These are phyloP conservation scores for Oxytorus armatus DNA, from an alignment of 2,888 invertebrate species.

Conservation along the genomic window DNA sequence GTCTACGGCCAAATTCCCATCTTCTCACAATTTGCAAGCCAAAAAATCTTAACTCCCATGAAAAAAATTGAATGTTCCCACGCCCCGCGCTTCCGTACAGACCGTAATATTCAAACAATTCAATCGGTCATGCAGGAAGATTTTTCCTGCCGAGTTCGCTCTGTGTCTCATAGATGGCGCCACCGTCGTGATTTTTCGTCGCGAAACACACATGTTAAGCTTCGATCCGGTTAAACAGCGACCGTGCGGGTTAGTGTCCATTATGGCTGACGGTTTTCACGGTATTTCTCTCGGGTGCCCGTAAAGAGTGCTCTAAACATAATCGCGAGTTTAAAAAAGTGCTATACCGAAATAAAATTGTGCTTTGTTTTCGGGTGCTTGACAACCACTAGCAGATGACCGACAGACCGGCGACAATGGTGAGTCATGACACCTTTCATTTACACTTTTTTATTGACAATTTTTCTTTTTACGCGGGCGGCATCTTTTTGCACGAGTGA, in stretches of 20 bases:
- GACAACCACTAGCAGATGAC: conserved; percentile 71
- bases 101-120: background rate
- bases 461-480: conserved; percentile 42
- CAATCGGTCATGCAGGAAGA: too few relatives aligned
- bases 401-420: conserved; percentile 75
- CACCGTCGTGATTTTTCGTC: conserved; percentile 35
- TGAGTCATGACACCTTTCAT: conserved; percentile 75
- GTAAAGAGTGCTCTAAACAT: conserved; percentile 53
- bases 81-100: background rate
- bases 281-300: conserved; percentile 58
- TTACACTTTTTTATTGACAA: conserved; percentile 56
- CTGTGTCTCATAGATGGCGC: conserved; percentile 56
- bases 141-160: background rate
- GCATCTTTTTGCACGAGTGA: conserved; percentile 34
- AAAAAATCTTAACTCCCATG: too few relatives aligned
- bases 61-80: too few relatives aligned
- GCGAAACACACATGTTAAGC: conserved; percentile 12
- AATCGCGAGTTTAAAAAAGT: conserved; percentile 57
- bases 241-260: conserved; percentile 66
- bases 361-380: conserved; percentile 12
- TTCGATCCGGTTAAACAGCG: conserved; percentile 59
- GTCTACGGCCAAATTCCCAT: too few relatives aligned
- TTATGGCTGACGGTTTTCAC: conserved; percentile 72
- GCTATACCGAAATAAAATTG: conserved; percentile 22
- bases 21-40: too few relatives aligned